Evolutionary conservation across 2,113 vertebrate genomes (phyloP), one percentile per base, ranked within the genome.

Genomic region (Oncorhynchus clarkii): DNA sequence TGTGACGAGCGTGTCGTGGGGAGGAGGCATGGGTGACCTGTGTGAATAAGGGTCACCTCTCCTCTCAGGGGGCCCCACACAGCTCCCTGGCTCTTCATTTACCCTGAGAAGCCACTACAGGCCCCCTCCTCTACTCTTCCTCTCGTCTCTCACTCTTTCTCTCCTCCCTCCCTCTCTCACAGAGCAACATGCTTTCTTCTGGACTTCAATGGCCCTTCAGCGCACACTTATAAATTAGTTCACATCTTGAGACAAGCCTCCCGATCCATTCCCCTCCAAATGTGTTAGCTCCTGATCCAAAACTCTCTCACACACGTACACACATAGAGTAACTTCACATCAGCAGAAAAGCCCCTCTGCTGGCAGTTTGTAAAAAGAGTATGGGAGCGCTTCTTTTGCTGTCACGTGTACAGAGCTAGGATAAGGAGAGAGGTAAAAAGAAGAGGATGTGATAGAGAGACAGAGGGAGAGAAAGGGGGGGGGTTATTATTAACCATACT

Each of bases 101-200:
- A 88, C 79, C 82, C 82, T 77, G 85, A 86, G 89, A 91, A 89
- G 85, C 85, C 89, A 92, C 91, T 89, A 89, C 86, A 73, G 88
- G 82, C 84, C 84, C 86, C 88, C 74, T 81, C 22, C 12, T 57
- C 20, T 59, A 82, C 74, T 65, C 73, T 67, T 16, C 39, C 8
- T 11, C 39, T 12, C 39, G 1, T 45, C 39, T 45, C 39, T 45
- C 39, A 45, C 39, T 45, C 39, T 45, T 9, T 45, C 39, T 45
- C 39, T 45, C 39, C 12, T 26, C 22, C 22, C 22, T 54, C 69
- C 77, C 74, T 48, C 18, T 2, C 81, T 82, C n/a, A 29, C 67
- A 68, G 62, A 80, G 24, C 71, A 71, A 18, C 71, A 73, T 84
- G 81, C 81, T 68, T 84, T 87, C 78, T 75, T 57, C 81, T 68